Conservation (phyloP, 2,113 vertebrate species). For the Tragulus kanchil region DNA sequence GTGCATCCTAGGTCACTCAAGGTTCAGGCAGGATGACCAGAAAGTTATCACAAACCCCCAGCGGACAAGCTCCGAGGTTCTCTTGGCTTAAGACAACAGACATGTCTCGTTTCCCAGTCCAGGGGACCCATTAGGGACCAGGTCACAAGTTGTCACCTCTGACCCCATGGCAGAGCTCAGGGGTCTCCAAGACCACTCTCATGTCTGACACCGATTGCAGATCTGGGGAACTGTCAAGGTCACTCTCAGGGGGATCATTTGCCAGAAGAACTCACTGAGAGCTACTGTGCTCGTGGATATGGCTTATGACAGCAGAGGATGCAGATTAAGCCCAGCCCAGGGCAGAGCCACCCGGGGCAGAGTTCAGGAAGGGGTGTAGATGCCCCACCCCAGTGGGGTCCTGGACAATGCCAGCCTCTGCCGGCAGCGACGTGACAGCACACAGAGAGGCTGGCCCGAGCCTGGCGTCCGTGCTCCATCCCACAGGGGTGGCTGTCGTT, state of each 20-base stretch:
- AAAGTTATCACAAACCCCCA: not conserved
- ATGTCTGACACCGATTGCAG: not conserved
- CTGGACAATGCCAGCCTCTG: not conserved
- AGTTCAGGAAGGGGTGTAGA: accelerated
- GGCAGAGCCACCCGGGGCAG: accelerated
- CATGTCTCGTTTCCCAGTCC: not conserved
- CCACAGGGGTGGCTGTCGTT: not conserved
- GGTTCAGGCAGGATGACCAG: no score
- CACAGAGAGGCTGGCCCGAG: not conserved
- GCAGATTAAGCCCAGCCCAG: not conserved
- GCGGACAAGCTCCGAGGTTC: not conserved
- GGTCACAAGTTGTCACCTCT: not conserved
- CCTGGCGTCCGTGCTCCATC: not conserved
- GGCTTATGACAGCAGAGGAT: not conserved
- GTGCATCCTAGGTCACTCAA: not conserved
- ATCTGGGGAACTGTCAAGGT: not conserved
- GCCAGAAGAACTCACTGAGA: not conserved
- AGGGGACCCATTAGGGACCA: not conserved
- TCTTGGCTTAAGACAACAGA: not conserved
- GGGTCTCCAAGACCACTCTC: not conserved
- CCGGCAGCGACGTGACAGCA: not conserved
- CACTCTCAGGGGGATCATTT: not conserved
- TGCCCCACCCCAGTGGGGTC: accelerated
- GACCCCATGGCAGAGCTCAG: not conserved
- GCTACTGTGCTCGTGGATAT: accelerated